Evolutionary conservation across 2,113 vertebrate genomes (phyloP).

Genomic region (Paradoxurus hermaphroditus): DNA sequence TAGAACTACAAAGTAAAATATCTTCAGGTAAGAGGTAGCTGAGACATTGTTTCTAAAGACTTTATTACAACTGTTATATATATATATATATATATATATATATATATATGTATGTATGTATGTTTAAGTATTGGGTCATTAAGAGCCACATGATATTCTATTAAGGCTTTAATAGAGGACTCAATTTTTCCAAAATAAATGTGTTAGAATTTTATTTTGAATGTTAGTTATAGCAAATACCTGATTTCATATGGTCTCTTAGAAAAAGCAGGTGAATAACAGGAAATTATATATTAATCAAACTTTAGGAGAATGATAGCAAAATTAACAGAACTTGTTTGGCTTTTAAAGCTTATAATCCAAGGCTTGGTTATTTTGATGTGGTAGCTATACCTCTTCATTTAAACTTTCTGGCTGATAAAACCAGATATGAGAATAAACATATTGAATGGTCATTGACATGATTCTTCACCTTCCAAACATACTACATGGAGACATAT

Average conservation of each 20-base stretch:
- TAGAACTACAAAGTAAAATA: neutral
- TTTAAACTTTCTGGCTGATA: neutral
- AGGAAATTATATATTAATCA: neutral
- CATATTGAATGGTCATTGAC: neutral
- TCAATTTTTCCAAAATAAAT: neutral
- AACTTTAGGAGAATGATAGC: neutral
- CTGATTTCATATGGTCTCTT: neutral
- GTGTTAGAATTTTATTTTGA: slow-evolving; percentile 4
- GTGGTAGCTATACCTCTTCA: neutral
- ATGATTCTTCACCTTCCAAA: neutral
- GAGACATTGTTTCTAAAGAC: neutral
- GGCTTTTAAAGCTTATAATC: neutral
- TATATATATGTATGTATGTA: too few relatives aligned
- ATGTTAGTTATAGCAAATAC: neutral
- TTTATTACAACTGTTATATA: neutral
- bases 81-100: too few relatives aligned
- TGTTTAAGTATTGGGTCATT: neutral
- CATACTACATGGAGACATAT: neutral
- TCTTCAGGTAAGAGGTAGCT: neutral
- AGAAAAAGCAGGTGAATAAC: neutral
- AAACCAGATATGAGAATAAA: neutral
- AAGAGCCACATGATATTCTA: neutral
- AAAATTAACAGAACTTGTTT: neutral
- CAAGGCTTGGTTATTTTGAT: neutral
- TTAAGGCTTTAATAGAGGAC: neutral